Evolutionary conservation across 2,888 invertebrate species (phyloP), one percentile per base, ranked within the genome.

Genomic region (Callinectes sapidus): DNA sequence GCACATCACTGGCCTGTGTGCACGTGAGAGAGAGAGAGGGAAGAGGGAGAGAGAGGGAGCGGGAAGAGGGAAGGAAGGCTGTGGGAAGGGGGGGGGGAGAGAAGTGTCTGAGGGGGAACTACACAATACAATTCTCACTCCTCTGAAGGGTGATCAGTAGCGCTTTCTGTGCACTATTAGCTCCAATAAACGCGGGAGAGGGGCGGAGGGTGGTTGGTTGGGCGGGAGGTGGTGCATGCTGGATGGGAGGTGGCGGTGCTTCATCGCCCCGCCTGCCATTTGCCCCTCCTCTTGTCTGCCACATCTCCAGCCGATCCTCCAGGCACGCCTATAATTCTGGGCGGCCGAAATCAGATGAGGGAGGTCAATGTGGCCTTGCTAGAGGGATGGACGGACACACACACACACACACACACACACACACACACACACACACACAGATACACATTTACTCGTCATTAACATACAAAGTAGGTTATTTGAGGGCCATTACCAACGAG

Each of bases 341-440:
- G 81, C 71, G 35, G 35, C 81, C n/a, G 81, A 81, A n/a, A 81
- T 81, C 81, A 35, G 81, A 81, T 81, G 35, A 71, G 71, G 81
- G 16, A 81, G 81, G 81, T 35, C 81, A 81, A n/a, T 35, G 35
- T 32, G 14, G 81, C 28, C 71, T n/a, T 81, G 81, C 35, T 77
- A 13, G 71, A 8, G 71, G 71, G 18, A 2, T 35, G 81, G n/a
- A 35, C 5, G 35, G 81, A 81, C 81, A 35, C 35, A 71, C 71
- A 71, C 71, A 71, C 71, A 71, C 71, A 71, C 71, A 71, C 71
- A 71, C 71, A 28, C 71, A 71, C 71, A 71, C 28, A 71, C n/a
- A 71, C 71, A 71, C 71, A 28, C 28, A 71, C 71, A 71, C 28
- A 71, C n/a, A 71, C 71, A 28, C 71, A 28, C 71, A n/a, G n/a